Percentiles rank a stretch among this genome's conserved stretches.
Conservation (phyloP, 2,888 invertebrate genomes). For the Gasteruption jaculator region DNA sequence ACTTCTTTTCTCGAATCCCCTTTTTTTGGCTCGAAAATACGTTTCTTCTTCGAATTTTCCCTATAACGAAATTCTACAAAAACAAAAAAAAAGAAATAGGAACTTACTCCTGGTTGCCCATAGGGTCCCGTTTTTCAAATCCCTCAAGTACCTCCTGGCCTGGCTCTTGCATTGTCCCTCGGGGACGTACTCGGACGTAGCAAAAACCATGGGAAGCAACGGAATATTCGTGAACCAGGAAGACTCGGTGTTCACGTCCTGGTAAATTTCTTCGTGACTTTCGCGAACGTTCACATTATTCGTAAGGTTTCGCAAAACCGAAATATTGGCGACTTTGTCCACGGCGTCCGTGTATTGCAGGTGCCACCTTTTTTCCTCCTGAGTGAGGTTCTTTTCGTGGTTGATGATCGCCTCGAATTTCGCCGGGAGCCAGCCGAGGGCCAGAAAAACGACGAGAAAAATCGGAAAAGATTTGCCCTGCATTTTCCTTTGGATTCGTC, state of each 20-base stretch:
- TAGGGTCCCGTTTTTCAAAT: slow-evolving; percentile 33
- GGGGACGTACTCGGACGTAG: slow-evolving; percentile 26
- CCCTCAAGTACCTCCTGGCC: slow-evolving; percentile 28
- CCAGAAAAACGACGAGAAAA: no score
- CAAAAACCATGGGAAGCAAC: slow-evolving; percentile 30
- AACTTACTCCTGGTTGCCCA: slow-evolving; percentile 41
- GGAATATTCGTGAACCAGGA: slow-evolving; percentile 31
- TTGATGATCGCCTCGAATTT: no score
- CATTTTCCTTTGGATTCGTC: no score
- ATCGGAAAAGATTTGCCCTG: no score
- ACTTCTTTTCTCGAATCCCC: no score
- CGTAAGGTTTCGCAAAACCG: no score
- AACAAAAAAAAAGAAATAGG: neutral
- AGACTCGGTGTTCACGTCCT: neutral
- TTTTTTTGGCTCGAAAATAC: no score
- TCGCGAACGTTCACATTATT: neutral
- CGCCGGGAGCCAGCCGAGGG: no score
- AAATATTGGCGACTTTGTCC: neutral
- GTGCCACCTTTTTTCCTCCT: slow-evolving; percentile 9
- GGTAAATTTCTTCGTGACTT: neutral
- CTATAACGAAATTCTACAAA: no score
- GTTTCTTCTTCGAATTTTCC: no score
- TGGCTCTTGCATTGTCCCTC: slow-evolving; percentile 35
- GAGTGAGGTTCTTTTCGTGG: no score
- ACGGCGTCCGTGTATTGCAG: slow-evolving; percentile 4